Evolutionary conservation across 2,888 invertebrate species (phyloP).

Genomic region (Strigamia transsilvanica): DNA sequence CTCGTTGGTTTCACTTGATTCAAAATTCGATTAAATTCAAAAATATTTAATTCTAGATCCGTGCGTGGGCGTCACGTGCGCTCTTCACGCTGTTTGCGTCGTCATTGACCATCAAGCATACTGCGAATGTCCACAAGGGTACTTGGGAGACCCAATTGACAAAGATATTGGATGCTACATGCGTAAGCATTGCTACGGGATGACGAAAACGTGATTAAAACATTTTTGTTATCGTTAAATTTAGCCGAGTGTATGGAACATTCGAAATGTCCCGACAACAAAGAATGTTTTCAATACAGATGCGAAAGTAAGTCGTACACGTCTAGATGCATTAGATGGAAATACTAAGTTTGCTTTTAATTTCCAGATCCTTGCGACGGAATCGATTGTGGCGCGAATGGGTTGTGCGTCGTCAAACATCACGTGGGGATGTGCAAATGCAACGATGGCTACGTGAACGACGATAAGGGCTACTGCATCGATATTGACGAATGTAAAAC

Average conservation of each 20-base stretch:
- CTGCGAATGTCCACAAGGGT: conserved; percentile 82
- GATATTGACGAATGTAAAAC: conserved; percentile 79
- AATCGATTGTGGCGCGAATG: conserved; percentile 77
- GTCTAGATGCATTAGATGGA: neutral
- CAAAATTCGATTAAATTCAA: neutral
- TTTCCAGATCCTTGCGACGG: conserved; percentile 80
- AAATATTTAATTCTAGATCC: conserved; percentile 70
- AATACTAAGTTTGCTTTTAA: neutral
- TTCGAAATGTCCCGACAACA: conserved; percentile 78
- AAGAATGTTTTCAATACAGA: conserved; percentile 72
- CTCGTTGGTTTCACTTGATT: conserved; percentile 36
- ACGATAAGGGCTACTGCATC: conserved; percentile 72
- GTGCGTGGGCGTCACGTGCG: conserved; percentile 76
- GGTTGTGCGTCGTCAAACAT: conserved; percentile 76
- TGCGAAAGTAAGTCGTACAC: conserved; percentile 43
- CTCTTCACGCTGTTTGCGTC: conserved; percentile 78
- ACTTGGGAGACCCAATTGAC: conserved; percentile 73
- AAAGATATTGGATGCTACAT: conserved; percentile 82
- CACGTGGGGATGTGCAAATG: conserved; percentile 80
- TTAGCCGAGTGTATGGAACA: conserved; percentile 81
- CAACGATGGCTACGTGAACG: conserved; percentile 75
- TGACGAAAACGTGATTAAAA: neutral
- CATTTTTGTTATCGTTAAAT: neutral
- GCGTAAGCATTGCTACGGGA: conserved; percentile 57
- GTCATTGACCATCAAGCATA: conserved; percentile 76